These are phyloP conservation scores for Lateolabrax maculatus DNA, from an alignment of 2,797 vertebrate genomes.

Conservation along the genomic window DNA sequence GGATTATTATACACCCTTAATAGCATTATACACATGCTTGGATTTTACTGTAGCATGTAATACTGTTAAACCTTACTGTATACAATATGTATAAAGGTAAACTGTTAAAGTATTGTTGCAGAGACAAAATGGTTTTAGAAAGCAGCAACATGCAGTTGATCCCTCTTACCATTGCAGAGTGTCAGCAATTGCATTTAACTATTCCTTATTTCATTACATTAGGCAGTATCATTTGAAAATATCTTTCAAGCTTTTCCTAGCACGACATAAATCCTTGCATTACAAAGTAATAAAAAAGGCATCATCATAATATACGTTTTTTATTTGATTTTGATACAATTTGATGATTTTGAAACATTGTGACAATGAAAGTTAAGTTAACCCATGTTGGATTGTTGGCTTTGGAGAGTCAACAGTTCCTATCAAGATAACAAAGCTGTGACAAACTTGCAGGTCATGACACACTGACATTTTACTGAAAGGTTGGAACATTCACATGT, in stretches of 20 bases:
- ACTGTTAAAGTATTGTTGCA: background rate
- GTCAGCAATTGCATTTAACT: background rate
- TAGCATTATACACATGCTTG: background rate
- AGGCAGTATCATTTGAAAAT: background rate
- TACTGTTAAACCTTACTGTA: background rate
- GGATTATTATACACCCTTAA: too few species aligned
- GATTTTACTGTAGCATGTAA: background rate
- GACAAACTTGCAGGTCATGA: conserved; percentile 35
- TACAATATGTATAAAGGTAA: background rate
- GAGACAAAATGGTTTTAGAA: background rate
- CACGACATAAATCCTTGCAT: background rate
- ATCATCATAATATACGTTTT: background rate
- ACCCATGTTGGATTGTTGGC: background rate
- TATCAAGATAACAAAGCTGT: conserved; percentile 30
- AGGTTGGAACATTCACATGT: background rate
- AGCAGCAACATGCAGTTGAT: background rate
- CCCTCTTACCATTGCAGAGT: background rate
- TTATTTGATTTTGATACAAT: background rate
- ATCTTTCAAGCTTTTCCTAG: background rate
- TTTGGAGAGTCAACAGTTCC: conserved; percentile 28
- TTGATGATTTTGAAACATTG: too few species aligned
- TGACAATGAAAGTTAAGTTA: conserved; percentile 10
- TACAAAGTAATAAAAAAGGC: background rate
- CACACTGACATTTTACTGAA: conserved; percentile 50
- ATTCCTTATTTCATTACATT: background rate